A percentile compares a stretch with the other conserved stretches of the same genome.
Evolutionary conservation across 2,113 vertebrate species (phyloP).

Genomic region (Nipponia nippon): DNA sequence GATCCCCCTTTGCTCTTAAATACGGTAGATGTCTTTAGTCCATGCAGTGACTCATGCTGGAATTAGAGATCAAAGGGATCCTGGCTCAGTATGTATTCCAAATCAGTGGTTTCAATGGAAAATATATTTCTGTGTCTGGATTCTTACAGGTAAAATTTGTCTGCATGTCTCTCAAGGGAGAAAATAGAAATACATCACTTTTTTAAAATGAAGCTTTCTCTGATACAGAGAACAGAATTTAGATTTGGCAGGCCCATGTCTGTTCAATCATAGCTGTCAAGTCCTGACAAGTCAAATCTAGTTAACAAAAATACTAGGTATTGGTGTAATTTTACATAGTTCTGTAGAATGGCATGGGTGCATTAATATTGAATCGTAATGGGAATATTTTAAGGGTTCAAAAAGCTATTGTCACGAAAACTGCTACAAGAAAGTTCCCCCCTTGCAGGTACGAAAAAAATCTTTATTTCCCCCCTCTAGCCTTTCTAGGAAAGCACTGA

Average conservation of each 20-base stretch:
- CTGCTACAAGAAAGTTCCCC: background rate
- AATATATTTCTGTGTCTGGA: background rate
- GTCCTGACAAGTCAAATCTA: background rate
- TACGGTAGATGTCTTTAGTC: background rate
- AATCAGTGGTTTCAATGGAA: background rate
- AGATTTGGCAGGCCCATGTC: background rate
- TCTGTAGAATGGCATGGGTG: background rate
- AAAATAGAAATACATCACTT: background rate
- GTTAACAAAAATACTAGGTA: background rate
- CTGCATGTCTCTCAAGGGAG: background rate
- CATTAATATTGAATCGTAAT: accelerated
- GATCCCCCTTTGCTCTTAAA: background rate
- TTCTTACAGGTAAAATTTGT: background rate
- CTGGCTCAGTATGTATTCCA: background rate
- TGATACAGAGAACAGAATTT: background rate
- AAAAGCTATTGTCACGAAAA: background rate
- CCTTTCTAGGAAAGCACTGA: background rate
- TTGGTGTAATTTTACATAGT: background rate
- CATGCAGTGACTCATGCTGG: background rate
- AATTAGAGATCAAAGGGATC: background rate
- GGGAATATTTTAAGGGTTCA: background rate
- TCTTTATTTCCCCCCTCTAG: background rate
- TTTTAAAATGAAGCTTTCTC: background rate
- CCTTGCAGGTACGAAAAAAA: background rate
- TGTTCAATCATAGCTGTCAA: background rate